Percentiles rank a stretch among this genome's conserved stretches.
phyloP scores from a whole-genome alignment of 2,888 invertebrate genomes.

The Philereme vetulata region DNA sequence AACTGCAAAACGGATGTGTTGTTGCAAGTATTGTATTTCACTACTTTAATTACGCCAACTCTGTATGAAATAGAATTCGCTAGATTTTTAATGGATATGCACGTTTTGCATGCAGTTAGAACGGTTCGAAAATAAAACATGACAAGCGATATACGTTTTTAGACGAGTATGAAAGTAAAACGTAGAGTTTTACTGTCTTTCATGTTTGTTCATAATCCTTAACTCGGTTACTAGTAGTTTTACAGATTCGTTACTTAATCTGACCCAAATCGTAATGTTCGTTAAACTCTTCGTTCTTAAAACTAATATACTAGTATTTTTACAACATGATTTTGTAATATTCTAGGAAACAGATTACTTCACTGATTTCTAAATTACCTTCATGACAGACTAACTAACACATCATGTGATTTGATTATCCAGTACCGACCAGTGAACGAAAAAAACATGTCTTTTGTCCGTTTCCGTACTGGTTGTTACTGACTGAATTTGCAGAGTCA shows the following conservation, averaged over 20 bases:
- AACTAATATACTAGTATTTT: too few species aligned
- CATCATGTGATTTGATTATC: too few species aligned
- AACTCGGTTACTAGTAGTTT: too few species aligned
- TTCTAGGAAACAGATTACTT: background rate
- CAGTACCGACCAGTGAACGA: too few species aligned
- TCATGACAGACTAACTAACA: background rate
- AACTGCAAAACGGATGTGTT: slow-evolving; percentile 5
- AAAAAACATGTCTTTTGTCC: too few species aligned
- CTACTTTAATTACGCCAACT: slow-evolving; percentile 27
- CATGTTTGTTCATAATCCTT: too few species aligned
- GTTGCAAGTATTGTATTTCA: slow-evolving; percentile 24
- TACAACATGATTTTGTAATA: background rate
- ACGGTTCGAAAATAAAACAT: background rate
- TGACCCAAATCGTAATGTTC: too few species aligned
- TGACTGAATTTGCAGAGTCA: too few species aligned
- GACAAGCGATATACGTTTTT: background rate
- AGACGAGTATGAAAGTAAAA: background rate
- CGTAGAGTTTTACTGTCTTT: too few species aligned
- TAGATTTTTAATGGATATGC: slow-evolving; percentile 22
- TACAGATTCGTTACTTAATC: too few species aligned
- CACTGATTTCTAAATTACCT: background rate
- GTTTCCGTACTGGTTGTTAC: too few species aligned
- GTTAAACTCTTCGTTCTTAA: too few species aligned
- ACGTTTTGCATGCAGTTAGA: slow-evolving; percentile 25
- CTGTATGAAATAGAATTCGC: slow-evolving; percentile 30